Conservation (phyloP, 53 echinoderm and acorn worm species). For the Astropecten irregularis region DNA sequence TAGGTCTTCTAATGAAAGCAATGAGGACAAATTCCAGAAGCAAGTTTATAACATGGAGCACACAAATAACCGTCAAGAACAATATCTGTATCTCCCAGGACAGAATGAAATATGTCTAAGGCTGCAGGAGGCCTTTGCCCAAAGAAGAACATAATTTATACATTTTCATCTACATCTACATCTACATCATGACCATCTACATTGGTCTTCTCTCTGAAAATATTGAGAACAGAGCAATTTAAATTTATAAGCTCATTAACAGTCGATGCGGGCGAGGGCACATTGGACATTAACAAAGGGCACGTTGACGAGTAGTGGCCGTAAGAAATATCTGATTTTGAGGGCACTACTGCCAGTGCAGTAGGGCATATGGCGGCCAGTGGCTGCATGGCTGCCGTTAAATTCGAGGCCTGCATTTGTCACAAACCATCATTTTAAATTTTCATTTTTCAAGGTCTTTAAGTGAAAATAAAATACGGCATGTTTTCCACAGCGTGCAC, state of each 20-base stretch:
- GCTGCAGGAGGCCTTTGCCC: slow-evolving; percentile 5
- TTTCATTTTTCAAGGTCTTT: slow-evolving; percentile 2
- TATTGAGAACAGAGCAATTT: too few relatives aligned
- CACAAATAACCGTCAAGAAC: slow-evolving; percentile 19
- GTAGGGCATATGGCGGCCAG: too few relatives aligned
- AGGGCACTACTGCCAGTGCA: too few relatives aligned
- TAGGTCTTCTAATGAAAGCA: slow-evolving; percentile 6
- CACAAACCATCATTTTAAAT: not conserved
- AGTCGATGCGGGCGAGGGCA: too few relatives aligned
- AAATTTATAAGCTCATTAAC: too few relatives aligned
- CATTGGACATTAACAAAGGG: too few relatives aligned
- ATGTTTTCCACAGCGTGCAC: not conserved
- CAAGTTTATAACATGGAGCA: slow-evolving; percentile 5
- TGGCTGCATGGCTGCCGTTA: not conserved
- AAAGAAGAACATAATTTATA: slow-evolving; percentile 23
- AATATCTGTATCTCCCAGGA: not conserved
- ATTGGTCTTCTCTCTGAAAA: too few relatives aligned
- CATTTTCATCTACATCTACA: not conserved
- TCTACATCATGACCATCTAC: too few relatives aligned
- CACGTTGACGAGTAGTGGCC: too few relatives aligned
- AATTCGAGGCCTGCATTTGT: slow-evolving; percentile 18
- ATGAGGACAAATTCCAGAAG: slow-evolving; percentile 15
- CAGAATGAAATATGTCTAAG: slow-evolving; percentile 3
- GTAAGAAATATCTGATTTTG: too few relatives aligned
- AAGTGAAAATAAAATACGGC: not conserved